These are phyloP conservation scores for Parotocinclus haroldoi DNA, from an alignment of 2,797 vertebrate species.

Conservation along the genomic window DNA sequence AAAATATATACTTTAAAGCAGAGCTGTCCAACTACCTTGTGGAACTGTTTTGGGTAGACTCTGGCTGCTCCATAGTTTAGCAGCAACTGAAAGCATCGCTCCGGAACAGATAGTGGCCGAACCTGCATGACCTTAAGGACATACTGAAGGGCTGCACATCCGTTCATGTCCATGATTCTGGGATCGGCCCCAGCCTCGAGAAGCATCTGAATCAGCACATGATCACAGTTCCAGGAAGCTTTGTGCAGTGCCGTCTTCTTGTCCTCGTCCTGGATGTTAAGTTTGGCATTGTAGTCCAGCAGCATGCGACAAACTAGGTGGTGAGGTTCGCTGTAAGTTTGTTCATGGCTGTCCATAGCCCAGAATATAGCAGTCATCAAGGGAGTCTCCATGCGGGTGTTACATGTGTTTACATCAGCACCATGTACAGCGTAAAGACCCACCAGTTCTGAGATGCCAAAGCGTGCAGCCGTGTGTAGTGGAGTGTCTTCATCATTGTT, in stretches of 20 bases:
- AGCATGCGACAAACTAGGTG: slow-evolving; percentile 86
- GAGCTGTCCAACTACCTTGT: slow-evolving; percentile 76
- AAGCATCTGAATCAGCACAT: slow-evolving; percentile 85
- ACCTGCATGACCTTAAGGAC: slow-evolving; percentile 86
- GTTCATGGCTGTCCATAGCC: slow-evolving; percentile 82
- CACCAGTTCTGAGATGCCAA: slow-evolving; percentile 81
- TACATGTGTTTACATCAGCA: slow-evolving; percentile 75
- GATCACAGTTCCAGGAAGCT: slow-evolving; percentile 95
- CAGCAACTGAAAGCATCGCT: slow-evolving; percentile 88
- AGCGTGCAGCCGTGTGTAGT: slow-evolving; percentile 80
- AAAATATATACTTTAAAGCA: background rate
- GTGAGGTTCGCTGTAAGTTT: slow-evolving; percentile 82
- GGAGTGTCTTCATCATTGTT: slow-evolving; percentile 85
- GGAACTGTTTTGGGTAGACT: slow-evolving; percentile 91
- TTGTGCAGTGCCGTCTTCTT: slow-evolving; percentile 91
- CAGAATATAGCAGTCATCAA: slow-evolving; percentile 84
- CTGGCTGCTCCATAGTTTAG: slow-evolving; percentile 85
- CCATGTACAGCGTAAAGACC: slow-evolving; percentile 80
- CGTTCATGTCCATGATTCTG: slow-evolving; percentile 88
- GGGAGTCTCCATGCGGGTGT: slow-evolving; percentile 82
- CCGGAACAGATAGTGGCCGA: slow-evolving; percentile 75
- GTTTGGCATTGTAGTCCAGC: slow-evolving; percentile 82
- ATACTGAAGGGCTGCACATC: slow-evolving; percentile 88
- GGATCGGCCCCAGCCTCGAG: slow-evolving; percentile 84
- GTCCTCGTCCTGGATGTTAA: slow-evolving; percentile 83